phyloP scores from a whole-genome alignment of 1,140 invertebrate species.

The Drosophila dunni region DNA sequence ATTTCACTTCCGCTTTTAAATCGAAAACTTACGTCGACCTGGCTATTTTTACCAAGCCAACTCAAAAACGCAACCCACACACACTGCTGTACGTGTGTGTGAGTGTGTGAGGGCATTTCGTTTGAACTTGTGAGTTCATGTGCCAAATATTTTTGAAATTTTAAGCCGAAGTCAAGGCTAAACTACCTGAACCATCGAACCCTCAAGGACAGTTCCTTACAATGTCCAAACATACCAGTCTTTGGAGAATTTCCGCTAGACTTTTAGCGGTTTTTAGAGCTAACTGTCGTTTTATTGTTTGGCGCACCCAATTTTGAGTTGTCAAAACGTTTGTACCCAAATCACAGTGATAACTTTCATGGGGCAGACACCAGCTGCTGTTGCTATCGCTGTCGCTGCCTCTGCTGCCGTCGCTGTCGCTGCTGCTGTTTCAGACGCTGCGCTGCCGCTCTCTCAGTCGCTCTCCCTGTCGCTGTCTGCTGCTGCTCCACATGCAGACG shows the following conservation, averaged over 20 bases:
- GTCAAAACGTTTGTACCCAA: conserved; percentile 50
- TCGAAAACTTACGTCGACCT: conserved; percentile 13
- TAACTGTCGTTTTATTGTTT: conserved; percentile 21
- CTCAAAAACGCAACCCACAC: conserved; percentile 41
- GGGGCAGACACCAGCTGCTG: conserved; percentile 51
- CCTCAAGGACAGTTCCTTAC: conserved; percentile 14
- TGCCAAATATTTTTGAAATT: conserved; percentile 42
- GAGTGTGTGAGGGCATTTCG: conserved; percentile 26
- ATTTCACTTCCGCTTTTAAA: conserved; percentile 68
- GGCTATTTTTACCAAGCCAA: conserved; percentile 67
- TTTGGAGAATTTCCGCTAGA: conserved; percentile 3
- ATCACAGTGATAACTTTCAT: conserved; percentile 57
- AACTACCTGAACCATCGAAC: conserved; percentile 35
- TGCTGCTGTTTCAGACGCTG: conserved; percentile 27
- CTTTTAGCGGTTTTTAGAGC: background rate
- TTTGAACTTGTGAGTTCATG: conserved; percentile 53
- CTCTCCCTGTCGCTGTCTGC: conserved; percentile 1
- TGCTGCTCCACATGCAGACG: too few species aligned
- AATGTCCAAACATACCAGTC: conserved; percentile 3
- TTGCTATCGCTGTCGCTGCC: conserved; percentile 36
- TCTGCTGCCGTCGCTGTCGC: background rate
- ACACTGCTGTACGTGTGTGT: background rate
- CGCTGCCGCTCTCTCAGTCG: conserved; percentile 33
- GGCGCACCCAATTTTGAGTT: conserved; percentile 60
- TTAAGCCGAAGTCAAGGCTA: conserved; percentile 71